Evolutionary conservation across 2,888 invertebrate species (phyloP).

Genomic region (Electrophaes corylata): DNA sequence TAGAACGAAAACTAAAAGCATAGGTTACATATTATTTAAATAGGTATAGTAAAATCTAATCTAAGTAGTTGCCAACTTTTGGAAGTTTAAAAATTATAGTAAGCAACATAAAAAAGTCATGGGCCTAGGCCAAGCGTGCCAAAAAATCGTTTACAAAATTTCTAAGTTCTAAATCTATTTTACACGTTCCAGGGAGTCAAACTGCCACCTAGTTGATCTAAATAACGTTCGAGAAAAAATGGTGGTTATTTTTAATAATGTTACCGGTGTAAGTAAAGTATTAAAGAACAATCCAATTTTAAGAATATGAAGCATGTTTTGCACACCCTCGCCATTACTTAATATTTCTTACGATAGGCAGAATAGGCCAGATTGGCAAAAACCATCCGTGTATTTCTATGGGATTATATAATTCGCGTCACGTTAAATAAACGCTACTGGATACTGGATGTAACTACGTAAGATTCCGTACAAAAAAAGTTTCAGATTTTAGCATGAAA

Average conservation of each 20-base stretch:
- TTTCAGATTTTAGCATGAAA: not conserved
- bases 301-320: not conserved
- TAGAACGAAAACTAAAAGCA: constrained; percentile 26
- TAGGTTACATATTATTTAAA: not conserved
- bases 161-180: not conserved
- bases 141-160: too few species aligned
- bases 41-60: not conserved
- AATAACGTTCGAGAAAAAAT: constrained; percentile 55
- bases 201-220: constrained; percentile 77
- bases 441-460: too few species aligned
- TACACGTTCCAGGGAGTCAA: constrained; percentile 78
- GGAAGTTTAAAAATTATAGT: too few species aligned
- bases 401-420: too few species aligned
- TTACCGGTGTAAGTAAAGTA: constrained; percentile 59
- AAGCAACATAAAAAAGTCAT: too few species aligned
- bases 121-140: too few species aligned
- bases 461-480: too few species aligned
- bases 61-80: not conserved
- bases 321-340: not conserved
- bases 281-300: not conserved
- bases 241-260: constrained; percentile 54
- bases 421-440: too few species aligned
- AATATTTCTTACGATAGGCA: not conserved
- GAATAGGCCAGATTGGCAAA: not conserved
- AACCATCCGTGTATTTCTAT: too few species aligned